phyloP scores from a whole-genome alignment of 2,113 vertebrate species.

The Pollimyrus isidori region DNA sequence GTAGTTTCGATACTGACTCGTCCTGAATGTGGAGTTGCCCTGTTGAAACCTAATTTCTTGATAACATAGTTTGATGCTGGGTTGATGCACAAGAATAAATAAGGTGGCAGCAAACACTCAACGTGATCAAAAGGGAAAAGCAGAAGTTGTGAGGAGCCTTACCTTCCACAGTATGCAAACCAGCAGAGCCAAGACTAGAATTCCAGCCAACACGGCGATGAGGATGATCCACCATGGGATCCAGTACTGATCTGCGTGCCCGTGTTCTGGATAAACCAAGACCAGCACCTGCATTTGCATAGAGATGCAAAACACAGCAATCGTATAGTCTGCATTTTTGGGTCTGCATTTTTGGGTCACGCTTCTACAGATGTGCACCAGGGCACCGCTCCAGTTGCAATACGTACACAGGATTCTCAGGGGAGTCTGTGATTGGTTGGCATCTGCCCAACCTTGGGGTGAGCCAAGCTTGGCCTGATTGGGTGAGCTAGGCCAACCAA shows the following conservation, averaged over 20 bases:
- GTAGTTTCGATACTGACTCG: neutral
- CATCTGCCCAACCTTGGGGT: neutral
- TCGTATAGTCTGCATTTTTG: neutral
- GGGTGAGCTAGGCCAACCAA: neutral
- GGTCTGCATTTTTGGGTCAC: neutral
- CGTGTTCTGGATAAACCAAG: slow-evolving; percentile 76
- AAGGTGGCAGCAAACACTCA: neutral
- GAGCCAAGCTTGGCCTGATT: neutral
- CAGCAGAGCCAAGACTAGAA: slow-evolving; percentile 71
- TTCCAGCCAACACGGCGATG: slow-evolving; percentile 72
- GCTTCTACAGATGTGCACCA: neutral
- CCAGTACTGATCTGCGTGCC: slow-evolving; percentile 56
- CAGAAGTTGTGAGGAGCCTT: slow-evolving; percentile 22
- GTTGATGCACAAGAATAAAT: neutral
- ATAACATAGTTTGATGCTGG: neutral
- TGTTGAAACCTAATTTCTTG: neutral
- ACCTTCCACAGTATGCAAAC: slow-evolving; percentile 86
- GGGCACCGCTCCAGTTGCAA: neutral
- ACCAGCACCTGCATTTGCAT: slow-evolving; percentile 63
- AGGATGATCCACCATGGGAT: slow-evolving; percentile 89
- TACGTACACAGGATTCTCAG: neutral
- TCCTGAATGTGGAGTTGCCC: neutral
- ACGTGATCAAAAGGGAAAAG: neutral
- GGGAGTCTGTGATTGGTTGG: neutral
- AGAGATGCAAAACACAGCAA: slow-evolving; percentile 3